A percentile compares a stretch with the other conserved stretches of the same genome.
These are phyloP conservation scores for Myrmophylax atrothorax DNA, from an alignment of 2,113 vertebrate species.

Conservation along the genomic window DNA sequence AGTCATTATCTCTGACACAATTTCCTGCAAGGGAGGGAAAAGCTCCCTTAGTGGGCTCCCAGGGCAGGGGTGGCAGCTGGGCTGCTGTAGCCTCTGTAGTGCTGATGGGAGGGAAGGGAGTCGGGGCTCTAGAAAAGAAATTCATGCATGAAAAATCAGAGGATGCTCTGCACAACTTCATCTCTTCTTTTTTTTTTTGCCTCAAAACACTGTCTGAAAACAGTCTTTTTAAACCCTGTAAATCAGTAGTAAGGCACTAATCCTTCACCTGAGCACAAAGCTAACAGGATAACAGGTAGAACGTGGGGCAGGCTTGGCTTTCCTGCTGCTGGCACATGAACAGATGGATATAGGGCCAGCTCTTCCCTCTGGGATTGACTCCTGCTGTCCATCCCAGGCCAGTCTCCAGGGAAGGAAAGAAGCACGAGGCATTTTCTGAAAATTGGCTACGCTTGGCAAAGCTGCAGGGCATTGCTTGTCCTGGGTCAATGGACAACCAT, in stretches of 20 bases:
- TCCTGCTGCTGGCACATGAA: fast-evolving
- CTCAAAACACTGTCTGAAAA: neutral
- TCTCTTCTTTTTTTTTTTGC: neutral
- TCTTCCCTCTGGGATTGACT: neutral
- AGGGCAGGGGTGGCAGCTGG: neutral
- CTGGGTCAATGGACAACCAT: neutral
- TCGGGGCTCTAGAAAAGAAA: neutral
- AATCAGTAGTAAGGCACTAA: neutral
- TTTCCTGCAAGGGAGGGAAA: conserved; percentile 50
- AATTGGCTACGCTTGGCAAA: neutral
- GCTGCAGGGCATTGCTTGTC: neutral
- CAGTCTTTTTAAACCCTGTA: neutral
- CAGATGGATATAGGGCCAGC: neutral
- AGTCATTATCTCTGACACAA: conserved; percentile 56
- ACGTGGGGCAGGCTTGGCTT: fast-evolving
- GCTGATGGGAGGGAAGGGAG: neutral
- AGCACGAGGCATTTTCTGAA: neutral
- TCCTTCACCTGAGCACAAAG: neutral
- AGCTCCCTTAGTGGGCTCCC: neutral
- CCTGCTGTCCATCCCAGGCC: neutral
- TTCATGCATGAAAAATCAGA: neutral
- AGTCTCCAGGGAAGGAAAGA: neutral
- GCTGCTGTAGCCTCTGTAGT: neutral
- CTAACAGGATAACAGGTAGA: neutral
- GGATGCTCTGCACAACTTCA: neutral